A percentile compares a stretch with the other conserved stretches of the same genome.
Conservation (phyloP, 1,140 invertebrate genomes). For the Bradynema listronoti region DNA sequence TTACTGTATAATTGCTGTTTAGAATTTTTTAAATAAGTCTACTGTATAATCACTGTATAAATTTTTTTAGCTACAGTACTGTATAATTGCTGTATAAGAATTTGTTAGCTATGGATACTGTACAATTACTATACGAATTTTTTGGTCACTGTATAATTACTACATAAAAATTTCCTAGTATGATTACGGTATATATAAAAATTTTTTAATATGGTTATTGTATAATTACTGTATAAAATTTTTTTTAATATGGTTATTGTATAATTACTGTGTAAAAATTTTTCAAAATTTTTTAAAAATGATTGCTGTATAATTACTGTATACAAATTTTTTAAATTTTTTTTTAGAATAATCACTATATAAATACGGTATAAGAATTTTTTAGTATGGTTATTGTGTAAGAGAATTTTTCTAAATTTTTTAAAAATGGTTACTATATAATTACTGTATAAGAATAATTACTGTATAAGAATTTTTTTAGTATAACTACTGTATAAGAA, state of each 20-base stretch:
- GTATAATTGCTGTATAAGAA: no score
- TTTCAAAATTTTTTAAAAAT: background rate
- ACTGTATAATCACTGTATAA: no score
- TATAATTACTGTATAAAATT: conserved; percentile 3
- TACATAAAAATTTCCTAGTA: no score
- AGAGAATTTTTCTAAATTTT: background rate
- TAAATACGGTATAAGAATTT: background rate
- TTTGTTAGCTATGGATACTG: no score
- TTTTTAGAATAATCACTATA: background rate
- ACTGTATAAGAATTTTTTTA: background rate
- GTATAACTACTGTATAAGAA: conserved; percentile 1
- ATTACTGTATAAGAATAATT: no score
- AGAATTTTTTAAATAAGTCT: no score
- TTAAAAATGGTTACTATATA: conserved; percentile 4
- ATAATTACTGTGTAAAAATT: background rate
- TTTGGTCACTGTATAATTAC: no score
- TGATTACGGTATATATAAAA: no score
- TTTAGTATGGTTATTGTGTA: background rate
- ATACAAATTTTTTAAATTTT: background rate
- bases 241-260: background rate
- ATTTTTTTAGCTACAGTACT: no score
- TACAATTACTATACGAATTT: no score
- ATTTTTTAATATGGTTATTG: background rate
- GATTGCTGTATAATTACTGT: background rate
- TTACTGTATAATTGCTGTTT: no score